phyloP scores from a whole-genome alignment of 2,797 vertebrate species.

The Catharus ustulatus region DNA sequence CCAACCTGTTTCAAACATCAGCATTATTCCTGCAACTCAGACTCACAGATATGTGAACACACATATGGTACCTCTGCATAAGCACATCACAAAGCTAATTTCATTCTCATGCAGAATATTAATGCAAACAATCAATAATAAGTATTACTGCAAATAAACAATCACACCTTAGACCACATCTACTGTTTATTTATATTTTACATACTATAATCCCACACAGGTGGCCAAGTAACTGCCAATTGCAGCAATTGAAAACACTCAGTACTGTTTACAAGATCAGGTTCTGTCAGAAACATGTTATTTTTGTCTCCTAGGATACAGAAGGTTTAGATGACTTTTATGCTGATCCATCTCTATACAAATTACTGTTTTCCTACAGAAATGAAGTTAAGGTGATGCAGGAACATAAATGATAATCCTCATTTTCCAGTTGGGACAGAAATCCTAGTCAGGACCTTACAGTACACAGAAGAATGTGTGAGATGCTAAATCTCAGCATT shows the following conservation, averaged over 20 bases:
- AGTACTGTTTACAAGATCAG: background rate
- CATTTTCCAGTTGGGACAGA: background rate
- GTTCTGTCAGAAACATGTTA: background rate
- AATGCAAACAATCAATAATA: background rate
- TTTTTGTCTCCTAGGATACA: background rate
- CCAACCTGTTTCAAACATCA: background rate
- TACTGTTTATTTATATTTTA: background rate
- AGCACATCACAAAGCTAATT: background rate
- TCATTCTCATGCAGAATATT: background rate
- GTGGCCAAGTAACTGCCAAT: background rate
- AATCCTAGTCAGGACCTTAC: background rate
- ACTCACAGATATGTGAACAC: accelerated
- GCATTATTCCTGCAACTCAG: background rate
- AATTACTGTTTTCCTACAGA: background rate
- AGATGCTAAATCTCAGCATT: background rate
- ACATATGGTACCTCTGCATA: accelerated
- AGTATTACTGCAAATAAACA: background rate
- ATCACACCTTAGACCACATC: background rate
- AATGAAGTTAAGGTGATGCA: background rate
- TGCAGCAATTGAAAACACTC: background rate
- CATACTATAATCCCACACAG: background rate
- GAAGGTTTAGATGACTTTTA: background rate
- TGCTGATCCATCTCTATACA: background rate
- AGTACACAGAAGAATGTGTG: background rate
- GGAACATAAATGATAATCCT: background rate